Evolutionary conservation across 2,797 vertebrate species (phyloP), one percentile per base, ranked within the genome.

Genomic region (Channallabes apus): DNA sequence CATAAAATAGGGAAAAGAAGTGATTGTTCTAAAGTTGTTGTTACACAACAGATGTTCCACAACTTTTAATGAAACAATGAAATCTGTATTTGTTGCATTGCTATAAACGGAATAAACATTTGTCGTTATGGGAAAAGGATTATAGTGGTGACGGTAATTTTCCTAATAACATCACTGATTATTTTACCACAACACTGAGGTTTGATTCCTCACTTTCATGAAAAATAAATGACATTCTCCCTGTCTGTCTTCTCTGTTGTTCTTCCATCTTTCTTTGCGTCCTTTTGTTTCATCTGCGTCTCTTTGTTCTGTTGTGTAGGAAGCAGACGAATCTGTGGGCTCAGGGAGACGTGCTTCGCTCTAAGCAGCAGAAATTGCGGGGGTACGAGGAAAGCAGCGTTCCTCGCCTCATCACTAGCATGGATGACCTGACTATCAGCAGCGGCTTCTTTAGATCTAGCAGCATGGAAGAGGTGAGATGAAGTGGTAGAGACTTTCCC

Each of bases 291-390:
- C 35, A 0, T 56, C 17, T 64, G 0, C 27, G 15, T 69, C 22
- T 82, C 5, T 27, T 20, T 68, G 9, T 73, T 84, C 71, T 80
- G 32, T 3, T 86, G 20, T 88, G 64, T 93, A 99, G 98, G 92
- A 99, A 97, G 84, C 98, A 99, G 92, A 86, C 94, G 0, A 90
- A 91, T 1, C 89, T 99, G 65, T 99, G 98, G 98, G 89, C 94
- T 83, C 96, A 97, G 87, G 96, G 97, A 67, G 97, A 98, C 85
- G 89, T 95, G 73, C 94, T 94, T 80, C 94, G 91, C 82, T 93
- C 96, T 27, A 96, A 96, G 88, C 94, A 94, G 68, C 68, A 84
- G 77, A 84, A 75, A 71, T 20, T 22, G 11, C 92, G 88, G 88
- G 87, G 87, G 29, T 91, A 87, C 87, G 95, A 96, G 83, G 94